Conservation (phyloP, 2,888 invertebrate genomes). For the Rhaphigaster nebulosa region DNA sequence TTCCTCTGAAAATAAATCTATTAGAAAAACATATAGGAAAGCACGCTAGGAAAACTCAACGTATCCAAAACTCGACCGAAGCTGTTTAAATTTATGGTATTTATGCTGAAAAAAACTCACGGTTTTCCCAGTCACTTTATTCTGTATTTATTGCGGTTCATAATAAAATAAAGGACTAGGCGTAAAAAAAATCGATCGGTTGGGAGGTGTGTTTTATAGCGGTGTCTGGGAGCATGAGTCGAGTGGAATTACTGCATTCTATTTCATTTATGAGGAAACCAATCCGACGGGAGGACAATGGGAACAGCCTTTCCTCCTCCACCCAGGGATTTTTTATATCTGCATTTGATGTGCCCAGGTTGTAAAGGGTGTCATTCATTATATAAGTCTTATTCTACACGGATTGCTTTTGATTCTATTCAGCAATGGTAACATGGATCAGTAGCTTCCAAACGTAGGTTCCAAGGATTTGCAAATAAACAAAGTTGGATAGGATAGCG, state of each 20-base stretch:
- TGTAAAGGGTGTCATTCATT: neutral
- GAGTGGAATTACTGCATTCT: slow-evolving; percentile 1
- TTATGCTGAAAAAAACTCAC: neutral
- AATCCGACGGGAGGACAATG: slow-evolving; percentile 14
- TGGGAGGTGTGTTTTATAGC: neutral
- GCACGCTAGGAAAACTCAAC: too few species aligned
- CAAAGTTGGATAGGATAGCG: too few species aligned
- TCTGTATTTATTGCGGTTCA: neutral
- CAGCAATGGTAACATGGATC: neutral
- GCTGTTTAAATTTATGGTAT: neutral
- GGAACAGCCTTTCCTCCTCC: neutral
- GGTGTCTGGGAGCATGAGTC: neutral
- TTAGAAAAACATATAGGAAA: too few species aligned
- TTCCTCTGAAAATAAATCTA: too few species aligned
- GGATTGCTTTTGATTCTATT: neutral
- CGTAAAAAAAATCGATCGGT: neutral
- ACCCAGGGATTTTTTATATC: neutral
- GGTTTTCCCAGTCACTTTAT: neutral
- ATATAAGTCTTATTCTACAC: neutral
- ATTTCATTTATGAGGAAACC: slow-evolving; percentile 17
- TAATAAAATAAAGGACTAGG: neutral
- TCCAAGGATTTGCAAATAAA: neutral
- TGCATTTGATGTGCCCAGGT: neutral
- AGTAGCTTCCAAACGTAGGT: neutral
- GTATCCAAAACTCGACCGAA: neutral